Evolutionary conservation across 2,888 invertebrate genomes (phyloP).

Genomic region (Erebia ligea): DNA sequence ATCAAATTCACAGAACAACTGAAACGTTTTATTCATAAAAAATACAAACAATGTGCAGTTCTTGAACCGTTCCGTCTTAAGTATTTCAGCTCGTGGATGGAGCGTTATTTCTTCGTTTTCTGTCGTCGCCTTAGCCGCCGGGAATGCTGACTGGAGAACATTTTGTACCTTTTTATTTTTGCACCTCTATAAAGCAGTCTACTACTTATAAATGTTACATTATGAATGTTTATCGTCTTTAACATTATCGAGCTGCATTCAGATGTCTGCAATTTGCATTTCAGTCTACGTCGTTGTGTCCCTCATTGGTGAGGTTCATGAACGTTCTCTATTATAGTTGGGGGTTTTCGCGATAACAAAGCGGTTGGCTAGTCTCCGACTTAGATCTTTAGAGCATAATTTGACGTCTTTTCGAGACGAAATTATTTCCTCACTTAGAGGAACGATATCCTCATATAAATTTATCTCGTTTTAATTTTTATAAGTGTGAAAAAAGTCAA

Average conservation of each 20-base stretch:
- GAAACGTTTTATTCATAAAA: constrained; percentile 47
- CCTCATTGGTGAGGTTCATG: background rate
- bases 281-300: background rate
- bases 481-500: no score
- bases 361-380: no score
- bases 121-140: constrained; percentile 63
- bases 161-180: constrained; percentile 62
- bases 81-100: constrained; percentile 64
- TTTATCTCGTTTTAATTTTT: no score
- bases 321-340: no score
- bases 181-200: constrained; percentile 61
- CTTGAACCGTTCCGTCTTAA: constrained; percentile 64
- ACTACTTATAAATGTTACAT: constrained; percentile 63
- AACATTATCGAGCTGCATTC: constrained; percentile 2
- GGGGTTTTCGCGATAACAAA: no score
- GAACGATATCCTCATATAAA: no score
- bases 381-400: no score
- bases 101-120: constrained; percentile 72
- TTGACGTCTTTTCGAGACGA: no score
- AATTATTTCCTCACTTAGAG: no score
- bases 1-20: constrained; percentile 40
- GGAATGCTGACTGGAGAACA: constrained; percentile 59
- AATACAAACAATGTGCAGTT: constrained; percentile 62
- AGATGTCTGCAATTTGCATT: constrained; percentile 7
- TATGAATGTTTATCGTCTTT: constrained; percentile 58